These are phyloP conservation scores for Callopanchax toddi DNA, from an alignment of 2,113 vertebrate genomes.

Conservation along the genomic window DNA sequence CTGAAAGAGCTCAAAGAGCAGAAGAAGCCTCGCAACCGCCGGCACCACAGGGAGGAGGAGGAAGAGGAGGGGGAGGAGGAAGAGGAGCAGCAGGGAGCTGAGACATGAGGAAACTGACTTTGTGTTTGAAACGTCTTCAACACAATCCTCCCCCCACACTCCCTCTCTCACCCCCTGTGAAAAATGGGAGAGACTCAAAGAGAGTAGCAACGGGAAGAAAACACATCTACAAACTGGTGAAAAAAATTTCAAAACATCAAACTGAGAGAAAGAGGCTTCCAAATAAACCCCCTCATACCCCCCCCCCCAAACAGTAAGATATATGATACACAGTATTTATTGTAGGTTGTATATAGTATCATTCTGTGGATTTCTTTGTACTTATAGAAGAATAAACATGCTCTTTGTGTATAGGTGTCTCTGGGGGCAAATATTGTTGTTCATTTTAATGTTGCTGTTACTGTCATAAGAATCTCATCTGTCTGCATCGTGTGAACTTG, in stretches of 20 bases:
- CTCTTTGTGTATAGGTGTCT: slow-evolving; percentile 83
- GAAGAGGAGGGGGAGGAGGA: slow-evolving; percentile 49
- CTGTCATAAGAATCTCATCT: slow-evolving; percentile 65
- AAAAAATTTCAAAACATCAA: slow-evolving; percentile 29
- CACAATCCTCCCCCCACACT: not conserved
- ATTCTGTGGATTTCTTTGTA: slow-evolving; percentile 86
- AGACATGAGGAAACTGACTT: slow-evolving; percentile 85
- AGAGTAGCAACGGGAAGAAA: slow-evolving; percentile 53
- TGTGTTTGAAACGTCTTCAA: slow-evolving; percentile 43
- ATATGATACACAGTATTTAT: slow-evolving; percentile 90
- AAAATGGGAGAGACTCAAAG: slow-evolving; percentile 72
- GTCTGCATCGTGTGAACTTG: slow-evolving; percentile 52
- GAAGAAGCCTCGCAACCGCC: slow-evolving; percentile 95
- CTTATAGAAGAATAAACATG: slow-evolving; percentile 77
- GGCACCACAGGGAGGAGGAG: slow-evolving; percentile 85
- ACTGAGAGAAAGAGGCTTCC: slow-evolving; percentile 61
- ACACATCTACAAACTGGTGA: slow-evolving; percentile 51
- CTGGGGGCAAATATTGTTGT: slow-evolving; percentile 80
- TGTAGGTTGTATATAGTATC: slow-evolving; percentile 89
- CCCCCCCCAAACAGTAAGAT: slow-evolving; percentile 73
- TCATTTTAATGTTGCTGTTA: slow-evolving; percentile 80
- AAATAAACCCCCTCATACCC: slow-evolving; percentile 54
- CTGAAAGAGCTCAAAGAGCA: slow-evolving; percentile 93
- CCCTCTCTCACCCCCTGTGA: slow-evolving; percentile 18
- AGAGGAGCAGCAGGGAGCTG: slow-evolving; percentile 69